Evolutionary conservation across 2,888 invertebrate species (phyloP), one percentile per base, ranked within the genome.

Genomic region (Frankliniella fusca): DNA sequence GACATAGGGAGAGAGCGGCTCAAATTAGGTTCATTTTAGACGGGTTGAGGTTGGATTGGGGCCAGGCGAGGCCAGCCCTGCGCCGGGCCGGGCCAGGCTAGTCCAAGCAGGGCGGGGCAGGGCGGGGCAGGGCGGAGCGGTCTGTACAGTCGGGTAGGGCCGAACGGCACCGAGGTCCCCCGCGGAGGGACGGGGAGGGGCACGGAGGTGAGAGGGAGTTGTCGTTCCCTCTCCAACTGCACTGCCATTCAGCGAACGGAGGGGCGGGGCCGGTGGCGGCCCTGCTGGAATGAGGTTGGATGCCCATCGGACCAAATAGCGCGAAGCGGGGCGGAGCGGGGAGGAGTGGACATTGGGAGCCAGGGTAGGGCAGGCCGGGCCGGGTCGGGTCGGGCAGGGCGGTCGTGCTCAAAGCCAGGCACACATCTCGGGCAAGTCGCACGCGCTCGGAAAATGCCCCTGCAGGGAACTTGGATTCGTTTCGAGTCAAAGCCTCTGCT

Each of bases 21-120:
- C 70, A 76, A 76, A 76, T 76, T 76, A 76, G 70, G 70, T 76
- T 76, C 70, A 76, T 76, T 76, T 76, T 76, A 27, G 70, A 76
- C 70, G 70, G 70, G 23, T 76, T 27, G 70, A 27, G 70, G 23
- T 76, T 76, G 70, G 70, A 76, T 76, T 76, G 70, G 70, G 70
- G 70, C 70, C 70, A 76, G 70, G 23, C 38, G 54, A 23, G 27
- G 23, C 70, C 20, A 23, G 65, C 70, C 11, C 15, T 18, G 54
- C 11, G 54, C 15, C 54, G 20, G 10, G 18, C 12, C 70, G 70
- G 70, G 70, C 27, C 70, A 23, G 23, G 23, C 70, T 23, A 10
- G n/a, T 27, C 27, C 54, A 12, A 12, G 70, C 70, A 1, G 61
- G 18, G 18, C 61, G 18, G 61, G n/a, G 54, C 54, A 15, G 54